phyloP scores from a whole-genome alignment of 2,113 vertebrate genomes.

The Gallinago undulata region DNA sequence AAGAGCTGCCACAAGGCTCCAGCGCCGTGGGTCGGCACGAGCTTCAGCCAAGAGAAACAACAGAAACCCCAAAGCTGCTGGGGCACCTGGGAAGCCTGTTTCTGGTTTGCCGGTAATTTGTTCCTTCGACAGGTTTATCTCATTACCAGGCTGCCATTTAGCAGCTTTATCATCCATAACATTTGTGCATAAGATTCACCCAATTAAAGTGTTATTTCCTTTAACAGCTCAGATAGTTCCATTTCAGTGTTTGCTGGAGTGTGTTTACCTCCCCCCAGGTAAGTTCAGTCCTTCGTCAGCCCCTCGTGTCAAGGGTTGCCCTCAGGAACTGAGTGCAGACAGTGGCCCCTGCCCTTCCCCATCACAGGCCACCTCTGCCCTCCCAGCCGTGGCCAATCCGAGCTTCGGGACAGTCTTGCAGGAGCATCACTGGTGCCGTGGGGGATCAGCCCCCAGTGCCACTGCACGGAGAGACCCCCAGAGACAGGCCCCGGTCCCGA shows the following conservation, averaged over 20 bases:
- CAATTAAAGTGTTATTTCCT: neutral
- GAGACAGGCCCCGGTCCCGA: too few species aligned
- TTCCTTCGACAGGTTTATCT: neutral
- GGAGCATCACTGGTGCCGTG: neutral
- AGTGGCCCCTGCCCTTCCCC: neutral
- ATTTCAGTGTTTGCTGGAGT: neutral
- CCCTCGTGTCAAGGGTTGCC: neutral
- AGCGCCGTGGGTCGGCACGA: fast-evolving
- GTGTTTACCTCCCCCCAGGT: neutral
- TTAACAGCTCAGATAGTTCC: neutral
- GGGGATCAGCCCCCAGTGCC: neutral
- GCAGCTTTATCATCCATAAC: neutral
- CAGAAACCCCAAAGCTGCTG: neutral
- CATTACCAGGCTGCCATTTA: neutral
- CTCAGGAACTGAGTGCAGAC: fast-evolving
- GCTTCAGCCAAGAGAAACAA: neutral
- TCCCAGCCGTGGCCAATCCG: too few species aligned
- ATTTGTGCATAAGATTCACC: neutral
- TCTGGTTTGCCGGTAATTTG: neutral
- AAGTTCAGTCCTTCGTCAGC: neutral
- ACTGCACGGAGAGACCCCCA: neutral
- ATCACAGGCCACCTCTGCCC: fast-evolving
- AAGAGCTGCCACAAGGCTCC: neutral
- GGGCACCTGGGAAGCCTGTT: neutral
- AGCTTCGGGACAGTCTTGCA: neutral